A percentile compares a stretch with the other conserved stretches of the same genome.
These are phyloP conservation scores for Nixonia krombeini DNA, from an alignment of 1,140 invertebrate species.

Conservation along the genomic window DNA sequence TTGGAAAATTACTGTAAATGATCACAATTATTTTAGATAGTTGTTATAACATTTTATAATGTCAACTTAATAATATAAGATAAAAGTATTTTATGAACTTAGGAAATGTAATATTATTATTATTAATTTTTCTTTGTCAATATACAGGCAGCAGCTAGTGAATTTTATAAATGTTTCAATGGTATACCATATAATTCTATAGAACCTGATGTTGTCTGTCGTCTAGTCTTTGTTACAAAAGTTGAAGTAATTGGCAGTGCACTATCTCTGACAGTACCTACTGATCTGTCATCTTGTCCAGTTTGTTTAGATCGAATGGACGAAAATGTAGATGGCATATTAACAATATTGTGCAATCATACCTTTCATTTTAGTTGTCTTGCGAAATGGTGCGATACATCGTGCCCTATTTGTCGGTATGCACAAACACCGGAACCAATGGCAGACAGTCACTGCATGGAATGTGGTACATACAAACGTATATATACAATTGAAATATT, in stretches of 20 bases:
- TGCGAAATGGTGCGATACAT: conserved; percentile 96
- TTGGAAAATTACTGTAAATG: no score
- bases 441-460: conserved; percentile 86
- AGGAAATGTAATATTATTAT: no score
- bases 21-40: no score
- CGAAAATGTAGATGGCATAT: conserved; percentile 96
- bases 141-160: conserved; percentile 84
- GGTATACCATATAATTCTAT: conserved; percentile 93
- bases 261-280: conserved; percentile 83
- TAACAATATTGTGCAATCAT: conserved; percentile 99
- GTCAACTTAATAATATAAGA: neutral
- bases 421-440: conserved; percentile 94
- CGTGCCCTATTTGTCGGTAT: conserved; percentile 83
- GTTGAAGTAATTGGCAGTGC: conserved; percentile 86
- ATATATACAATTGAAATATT: conserved; percentile 1
- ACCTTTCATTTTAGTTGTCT: conserved; percentile 96
- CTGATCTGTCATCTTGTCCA: conserved; percentile 97
- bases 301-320: conserved; percentile 98
- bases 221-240: conserved; percentile 94
- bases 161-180: conserved; percentile 95
- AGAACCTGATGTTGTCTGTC: conserved; percentile 91
- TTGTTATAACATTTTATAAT: neutral
- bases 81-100: neutral
- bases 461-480: conserved; percentile 76
- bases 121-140: conserved; percentile 10